Percentiles rank a stretch among this genome's conserved stretches.
Conservation (phyloP, 2,888 invertebrate species). For the Yponomeuta cagnagella region DNA sequence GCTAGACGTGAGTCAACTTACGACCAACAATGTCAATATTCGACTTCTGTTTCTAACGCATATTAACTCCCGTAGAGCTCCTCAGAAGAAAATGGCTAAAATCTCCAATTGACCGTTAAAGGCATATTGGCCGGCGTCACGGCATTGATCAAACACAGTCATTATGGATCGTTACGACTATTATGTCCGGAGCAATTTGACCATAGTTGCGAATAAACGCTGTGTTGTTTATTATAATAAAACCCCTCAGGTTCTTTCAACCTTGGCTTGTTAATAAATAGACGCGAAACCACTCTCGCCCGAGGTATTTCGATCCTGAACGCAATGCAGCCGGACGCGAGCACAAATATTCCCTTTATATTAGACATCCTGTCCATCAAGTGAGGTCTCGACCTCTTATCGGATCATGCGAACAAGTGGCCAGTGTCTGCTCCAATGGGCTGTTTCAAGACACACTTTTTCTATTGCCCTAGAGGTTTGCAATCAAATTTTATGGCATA, state of each 20-base stretch:
- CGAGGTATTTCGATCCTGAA: conserved; percentile 7
- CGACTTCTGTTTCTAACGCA: conserved; percentile 28
- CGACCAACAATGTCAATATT: conserved; percentile 38
- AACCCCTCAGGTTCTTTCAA: conserved; percentile 1
- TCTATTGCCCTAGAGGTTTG: not conserved
- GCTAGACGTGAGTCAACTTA: conserved; percentile 49
- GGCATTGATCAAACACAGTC: conserved; percentile 6
- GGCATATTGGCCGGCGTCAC: not conserved
- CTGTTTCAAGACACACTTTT: conserved; percentile 21
- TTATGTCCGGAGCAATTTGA: not conserved
- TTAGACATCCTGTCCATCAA: conserved; percentile 45
- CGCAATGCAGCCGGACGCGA: conserved; percentile 14
- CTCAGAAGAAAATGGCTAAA: not conserved
- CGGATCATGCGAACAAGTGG: conserved; percentile 36
- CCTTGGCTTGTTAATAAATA: not conserved
- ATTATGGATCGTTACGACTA: not conserved
- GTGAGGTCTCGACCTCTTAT: conserved; percentile 58
- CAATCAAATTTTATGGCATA: not conserved
- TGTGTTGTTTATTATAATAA: conserved; percentile 4
- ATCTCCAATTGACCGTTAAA: conserved; percentile 6
- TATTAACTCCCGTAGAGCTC: not conserved
- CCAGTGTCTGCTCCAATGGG: conserved; percentile 40
- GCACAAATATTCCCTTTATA: conserved; percentile 54
- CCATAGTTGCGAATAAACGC: not conserved
- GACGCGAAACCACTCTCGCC: not conserved